Evolutionary conservation across 2,797 vertebrate species (phyloP).

Genomic region (Galagoides demidoff): DNA sequence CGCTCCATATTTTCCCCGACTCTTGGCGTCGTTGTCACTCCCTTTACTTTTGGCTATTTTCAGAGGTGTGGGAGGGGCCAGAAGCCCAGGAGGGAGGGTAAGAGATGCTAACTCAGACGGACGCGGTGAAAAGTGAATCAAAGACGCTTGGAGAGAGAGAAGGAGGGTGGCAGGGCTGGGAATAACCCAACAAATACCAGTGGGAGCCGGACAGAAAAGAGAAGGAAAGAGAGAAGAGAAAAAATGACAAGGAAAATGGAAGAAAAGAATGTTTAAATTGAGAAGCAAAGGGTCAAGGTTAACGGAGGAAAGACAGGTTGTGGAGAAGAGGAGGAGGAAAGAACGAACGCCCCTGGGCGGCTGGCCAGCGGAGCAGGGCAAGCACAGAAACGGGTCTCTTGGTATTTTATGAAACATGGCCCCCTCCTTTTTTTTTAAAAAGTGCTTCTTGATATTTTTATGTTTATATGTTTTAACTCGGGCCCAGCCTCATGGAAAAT

Average conservation of each 20-base stretch:
- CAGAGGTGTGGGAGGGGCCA: background rate
- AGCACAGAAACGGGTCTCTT: slow-evolving; percentile 79
- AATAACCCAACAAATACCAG: accelerated
- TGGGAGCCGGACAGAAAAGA: background rate
- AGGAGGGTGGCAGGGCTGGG: background rate
- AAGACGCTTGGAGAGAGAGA: background rate
- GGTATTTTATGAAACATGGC: slow-evolving; percentile 84
- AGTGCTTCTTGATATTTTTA: slow-evolving; percentile 89
- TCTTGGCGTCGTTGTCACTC: background rate
- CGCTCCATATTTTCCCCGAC: background rate
- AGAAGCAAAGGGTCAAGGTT: background rate
- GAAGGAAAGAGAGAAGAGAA: background rate
- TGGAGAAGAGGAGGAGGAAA: too few species aligned
- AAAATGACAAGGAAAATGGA: background rate
- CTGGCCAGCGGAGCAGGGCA: background rate
- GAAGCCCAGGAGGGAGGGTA: background rate
- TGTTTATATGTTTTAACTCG: slow-evolving; percentile 89
- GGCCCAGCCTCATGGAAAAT: slow-evolving; percentile 88
- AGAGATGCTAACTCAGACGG: background rate
- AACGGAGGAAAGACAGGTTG: background rate
- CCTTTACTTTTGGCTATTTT: background rate
- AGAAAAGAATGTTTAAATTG: background rate
- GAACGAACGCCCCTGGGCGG: background rate
- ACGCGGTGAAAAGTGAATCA: background rate
- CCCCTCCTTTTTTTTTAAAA: slow-evolving; percentile 70